Evolutionary conservation across 2,888 invertebrate species (phyloP), one percentile per base, ranked within the genome.

Genomic region (Bombyx huttoni): DNA sequence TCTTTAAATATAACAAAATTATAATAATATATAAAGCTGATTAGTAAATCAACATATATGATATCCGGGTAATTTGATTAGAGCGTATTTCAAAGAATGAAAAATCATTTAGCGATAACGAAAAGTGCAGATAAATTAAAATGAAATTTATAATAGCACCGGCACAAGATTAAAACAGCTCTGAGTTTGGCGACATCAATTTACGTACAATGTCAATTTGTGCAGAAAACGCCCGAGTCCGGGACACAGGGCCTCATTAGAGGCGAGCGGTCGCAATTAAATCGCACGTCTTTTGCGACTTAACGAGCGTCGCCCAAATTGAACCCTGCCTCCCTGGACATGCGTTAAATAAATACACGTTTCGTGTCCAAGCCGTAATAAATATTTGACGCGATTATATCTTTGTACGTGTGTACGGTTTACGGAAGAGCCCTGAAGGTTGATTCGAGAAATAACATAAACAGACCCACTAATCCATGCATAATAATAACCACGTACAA

Each of bases 161-260:
- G 40, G 12, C 9, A 40, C 40, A 40, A 40, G 12, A 7, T 6
- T 8, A 12, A 40, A 40, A 40, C 40, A 40, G 8, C 40, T 52
- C 49, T 59, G 69, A 72, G 70, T 75, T 72, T 68, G 70, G 71
- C 70, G 75, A 74, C 80, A 75, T 78, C 78, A 80, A 81, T 85
- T 83, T 81, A 73, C 77, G 78, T 79, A 83, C 84, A 83, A 80
- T 83, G 85, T 84, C 81, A 85, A 83, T 85, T 85, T 84, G 78
- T 71, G 74, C 72, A 70, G 74, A 78, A 73, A 73, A 67, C 73
- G 70, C 69, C 66, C 67, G 68, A 69, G 70, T 68, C 71, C 65
- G 72, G 74, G 78, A 76, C 79, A 76, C 78, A 73, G 76, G 68
- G 78, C 75, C 85, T 86, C 86, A 85, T 87, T 86, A 86, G 83